A percentile compares a stretch with the other conserved stretches of the same genome.
These are phyloP conservation scores for Drosophila ambigua DNA, from an alignment of 1,140 invertebrate species.

Conservation along the genomic window DNA sequence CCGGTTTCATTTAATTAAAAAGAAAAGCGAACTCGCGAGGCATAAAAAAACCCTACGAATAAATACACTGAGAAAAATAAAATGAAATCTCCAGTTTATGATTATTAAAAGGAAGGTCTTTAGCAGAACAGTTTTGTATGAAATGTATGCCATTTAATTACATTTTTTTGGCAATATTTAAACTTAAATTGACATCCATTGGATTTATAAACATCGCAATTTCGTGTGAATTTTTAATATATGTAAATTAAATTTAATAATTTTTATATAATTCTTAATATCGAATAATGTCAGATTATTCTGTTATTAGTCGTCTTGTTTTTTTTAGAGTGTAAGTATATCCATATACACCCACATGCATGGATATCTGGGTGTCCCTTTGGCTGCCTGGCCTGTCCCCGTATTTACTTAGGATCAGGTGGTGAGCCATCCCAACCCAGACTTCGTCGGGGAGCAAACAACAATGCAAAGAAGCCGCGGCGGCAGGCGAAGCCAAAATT, in stretches of 20 bases:
- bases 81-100: slow-evolving; percentile 8
- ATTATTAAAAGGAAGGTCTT: too few relatives aligned
- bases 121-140: too few relatives aligned
- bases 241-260: too few relatives aligned
- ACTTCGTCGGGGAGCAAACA: slow-evolving; percentile 15
- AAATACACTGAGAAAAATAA: slow-evolving; percentile 8
- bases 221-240: too few relatives aligned
- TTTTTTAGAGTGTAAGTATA: too few relatives aligned
- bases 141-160: too few relatives aligned
- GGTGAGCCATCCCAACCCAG: slow-evolving; percentile 56
- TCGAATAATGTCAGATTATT: too few relatives aligned
- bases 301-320: accelerated
- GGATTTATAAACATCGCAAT: too few relatives aligned
- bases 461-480: slow-evolving; percentile 61
- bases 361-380: slow-evolving; percentile 55
- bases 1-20: slow-evolving; percentile 84
- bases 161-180: not conserved
- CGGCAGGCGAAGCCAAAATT: slow-evolving; percentile 77
- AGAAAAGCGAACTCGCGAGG: slow-evolving; percentile 63
- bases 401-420: slow-evolving; percentile 84
- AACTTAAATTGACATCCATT: too few relatives aligned
- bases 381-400: slow-evolving; percentile 35
- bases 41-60: slow-evolving; percentile 45
- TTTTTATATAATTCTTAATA: too few relatives aligned
- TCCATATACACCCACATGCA: slow-evolving; percentile 58